These are phyloP conservation scores for Sylvilagus bachmani DNA, from an alignment of 2,113 vertebrate species.

Conservation along the genomic window DNA sequence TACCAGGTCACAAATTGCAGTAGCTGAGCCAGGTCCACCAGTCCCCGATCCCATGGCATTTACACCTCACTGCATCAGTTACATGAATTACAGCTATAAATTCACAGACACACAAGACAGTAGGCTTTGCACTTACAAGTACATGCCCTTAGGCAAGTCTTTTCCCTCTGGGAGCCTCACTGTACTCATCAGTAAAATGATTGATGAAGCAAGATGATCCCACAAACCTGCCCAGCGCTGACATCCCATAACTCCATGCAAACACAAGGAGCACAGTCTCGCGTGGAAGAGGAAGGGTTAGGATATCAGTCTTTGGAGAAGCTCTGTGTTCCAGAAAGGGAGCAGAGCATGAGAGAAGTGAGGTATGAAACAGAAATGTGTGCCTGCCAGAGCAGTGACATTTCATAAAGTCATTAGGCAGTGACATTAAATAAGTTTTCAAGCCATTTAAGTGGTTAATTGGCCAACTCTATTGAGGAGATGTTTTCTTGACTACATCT, in stretches of 20 bases:
- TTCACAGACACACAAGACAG: too few relatives aligned
- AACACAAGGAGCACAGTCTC: neutral
- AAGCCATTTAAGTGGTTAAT: constrained; percentile 81
- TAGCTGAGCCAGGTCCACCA: neutral
- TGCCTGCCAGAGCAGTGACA: constrained; percentile 73
- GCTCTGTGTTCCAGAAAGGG: neutral
- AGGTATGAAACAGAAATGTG: constrained; percentile 34
- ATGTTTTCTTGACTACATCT: constrained; percentile 64
- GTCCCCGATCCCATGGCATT: neutral
- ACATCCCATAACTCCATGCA: neutral
- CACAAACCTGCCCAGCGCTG: too few relatives aligned
- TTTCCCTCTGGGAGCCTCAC: neutral
- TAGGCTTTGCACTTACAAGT: neutral
- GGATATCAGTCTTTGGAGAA: neutral
- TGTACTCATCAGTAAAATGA: neutral
- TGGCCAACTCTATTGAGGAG: constrained; percentile 67
- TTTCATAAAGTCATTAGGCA: constrained; percentile 83
- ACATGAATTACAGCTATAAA: neutral
- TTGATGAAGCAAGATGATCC: neutral
- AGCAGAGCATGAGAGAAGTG: neutral
- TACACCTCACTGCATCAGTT: neutral
- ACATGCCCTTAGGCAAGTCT: neutral
- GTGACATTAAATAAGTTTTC: constrained; percentile 82
- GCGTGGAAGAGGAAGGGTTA: neutral
- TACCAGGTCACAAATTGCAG: neutral